phyloP scores from a whole-genome alignment of 1,140 invertebrate genomes.

The Charaxes varanes region DNA sequence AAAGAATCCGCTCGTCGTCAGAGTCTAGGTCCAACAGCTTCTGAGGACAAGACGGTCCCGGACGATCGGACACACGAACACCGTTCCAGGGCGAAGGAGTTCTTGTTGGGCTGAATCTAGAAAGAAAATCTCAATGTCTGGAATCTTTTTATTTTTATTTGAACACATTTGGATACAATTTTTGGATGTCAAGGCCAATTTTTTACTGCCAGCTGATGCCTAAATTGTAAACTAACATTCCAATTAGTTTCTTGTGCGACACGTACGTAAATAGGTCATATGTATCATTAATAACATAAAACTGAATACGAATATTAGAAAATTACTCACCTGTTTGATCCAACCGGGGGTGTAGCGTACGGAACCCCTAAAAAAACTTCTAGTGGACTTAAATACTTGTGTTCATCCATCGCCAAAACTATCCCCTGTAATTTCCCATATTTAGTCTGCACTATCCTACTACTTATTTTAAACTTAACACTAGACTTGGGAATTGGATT shows the following conservation, averaged over 20 bases:
- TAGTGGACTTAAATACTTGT: slow-evolving; percentile 81
- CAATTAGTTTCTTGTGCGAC: too few relatives aligned
- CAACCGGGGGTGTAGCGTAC: slow-evolving; percentile 93
- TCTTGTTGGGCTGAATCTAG: slow-evolving; percentile 91
- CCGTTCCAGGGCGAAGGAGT: slow-evolving; percentile 93
- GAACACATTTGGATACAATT: too few relatives aligned
- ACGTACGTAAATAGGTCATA: too few relatives aligned
- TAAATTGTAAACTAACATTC: too few relatives aligned
- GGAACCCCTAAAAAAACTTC: slow-evolving; percentile 96
- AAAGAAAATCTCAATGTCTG: slow-evolving; percentile 3
- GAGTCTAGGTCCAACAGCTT: slow-evolving; percentile 86
- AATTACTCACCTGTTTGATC: slow-evolving; percentile 81
- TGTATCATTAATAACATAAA: too few relatives aligned
- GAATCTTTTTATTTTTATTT: not conserved
- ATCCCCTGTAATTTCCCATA: slow-evolving; percentile 89
- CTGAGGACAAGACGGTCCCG: slow-evolving; percentile 93
- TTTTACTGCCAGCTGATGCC: too few relatives aligned
- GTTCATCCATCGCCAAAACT: slow-evolving; percentile 82
- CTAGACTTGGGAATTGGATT: slow-evolving; percentile 55
- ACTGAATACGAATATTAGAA: not conserved
- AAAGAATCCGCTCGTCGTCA: slow-evolving; percentile 87
- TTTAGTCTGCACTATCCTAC: slow-evolving; percentile 85
- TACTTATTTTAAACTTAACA: slow-evolving; percentile 77
- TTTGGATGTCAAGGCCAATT: too few relatives aligned
- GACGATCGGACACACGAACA: slow-evolving; percentile 83